phyloP scores from a whole-genome alignment of 2,888 invertebrate species.

The Xestia sexstrigata region DNA sequence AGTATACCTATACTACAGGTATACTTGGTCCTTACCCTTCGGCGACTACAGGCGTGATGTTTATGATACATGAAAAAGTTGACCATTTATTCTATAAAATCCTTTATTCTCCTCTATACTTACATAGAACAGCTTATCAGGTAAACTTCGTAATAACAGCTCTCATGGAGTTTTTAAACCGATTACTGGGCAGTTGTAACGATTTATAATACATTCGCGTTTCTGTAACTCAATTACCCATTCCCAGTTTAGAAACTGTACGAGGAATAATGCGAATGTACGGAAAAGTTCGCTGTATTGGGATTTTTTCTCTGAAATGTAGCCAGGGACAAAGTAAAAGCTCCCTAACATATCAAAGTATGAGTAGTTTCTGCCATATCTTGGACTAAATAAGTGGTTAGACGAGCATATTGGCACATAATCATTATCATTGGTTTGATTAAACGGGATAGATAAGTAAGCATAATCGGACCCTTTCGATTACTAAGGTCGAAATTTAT shows the following conservation, averaged over 20 bases:
- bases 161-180: neutral
- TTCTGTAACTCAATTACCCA: neutral
- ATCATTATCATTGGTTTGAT: neutral
- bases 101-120: too few species aligned
- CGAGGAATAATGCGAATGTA: neutral
- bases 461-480: neutral
- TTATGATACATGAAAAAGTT: neutral
- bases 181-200: conserved; percentile 10
- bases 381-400: neutral
- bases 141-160: too few species aligned
- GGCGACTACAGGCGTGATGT: neutral
- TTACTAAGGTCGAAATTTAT: neutral
- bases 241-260: neutral
- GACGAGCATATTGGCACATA: neutral
- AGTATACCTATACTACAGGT: too few species aligned
- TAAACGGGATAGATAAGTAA: neutral
- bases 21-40: neutral
- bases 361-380: neutral
- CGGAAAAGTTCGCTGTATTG: neutral
- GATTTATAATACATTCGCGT: neutral
- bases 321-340: neutral
- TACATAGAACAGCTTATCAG: neutral
- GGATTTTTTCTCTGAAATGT: neutral
- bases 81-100: neutral
- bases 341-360: neutral